These are phyloP conservation scores for Microcebus ravelobensis DNA, from an alignment of 2,113 vertebrate genomes.

Conservation along the genomic window DNA sequence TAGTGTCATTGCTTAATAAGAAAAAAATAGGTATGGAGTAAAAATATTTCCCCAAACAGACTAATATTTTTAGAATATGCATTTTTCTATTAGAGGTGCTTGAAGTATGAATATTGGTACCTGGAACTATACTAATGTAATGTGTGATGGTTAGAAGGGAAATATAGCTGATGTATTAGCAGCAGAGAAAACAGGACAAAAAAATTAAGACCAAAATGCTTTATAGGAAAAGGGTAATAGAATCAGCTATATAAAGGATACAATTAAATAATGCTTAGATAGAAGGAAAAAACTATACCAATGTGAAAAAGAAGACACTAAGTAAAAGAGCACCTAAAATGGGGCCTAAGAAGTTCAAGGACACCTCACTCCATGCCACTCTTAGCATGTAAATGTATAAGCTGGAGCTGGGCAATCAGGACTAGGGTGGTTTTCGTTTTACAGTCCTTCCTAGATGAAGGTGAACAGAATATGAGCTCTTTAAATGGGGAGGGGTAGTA, in stretches of 20 bases:
- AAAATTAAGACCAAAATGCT: background rate
- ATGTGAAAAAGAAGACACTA: background rate
- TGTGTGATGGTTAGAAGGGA: background rate
- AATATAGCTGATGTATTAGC: background rate
- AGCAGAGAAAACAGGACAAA: background rate
- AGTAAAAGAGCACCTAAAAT: background rate
- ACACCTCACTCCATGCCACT: background rate
- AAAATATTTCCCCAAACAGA: slow-evolving; percentile 18
- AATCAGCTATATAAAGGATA: background rate
- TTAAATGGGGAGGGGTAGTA: background rate
- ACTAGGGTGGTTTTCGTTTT: background rate
- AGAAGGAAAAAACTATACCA: background rate
- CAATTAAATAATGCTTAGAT: background rate
- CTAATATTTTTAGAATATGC: background rate
- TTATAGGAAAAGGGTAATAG: background rate
- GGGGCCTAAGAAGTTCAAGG: background rate
- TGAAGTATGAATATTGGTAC: background rate
- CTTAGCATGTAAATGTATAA: background rate
- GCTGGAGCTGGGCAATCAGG: background rate
- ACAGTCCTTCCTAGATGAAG: background rate
- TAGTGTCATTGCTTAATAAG: background rate
- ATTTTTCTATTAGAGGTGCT: background rate
- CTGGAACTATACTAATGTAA: background rate
- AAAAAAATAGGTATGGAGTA: background rate
- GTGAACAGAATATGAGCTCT: background rate